These are phyloP conservation scores for Siniperca scherzeri DNA, from an alignment of 2,797 vertebrate genomes.

Conservation along the genomic window DNA sequence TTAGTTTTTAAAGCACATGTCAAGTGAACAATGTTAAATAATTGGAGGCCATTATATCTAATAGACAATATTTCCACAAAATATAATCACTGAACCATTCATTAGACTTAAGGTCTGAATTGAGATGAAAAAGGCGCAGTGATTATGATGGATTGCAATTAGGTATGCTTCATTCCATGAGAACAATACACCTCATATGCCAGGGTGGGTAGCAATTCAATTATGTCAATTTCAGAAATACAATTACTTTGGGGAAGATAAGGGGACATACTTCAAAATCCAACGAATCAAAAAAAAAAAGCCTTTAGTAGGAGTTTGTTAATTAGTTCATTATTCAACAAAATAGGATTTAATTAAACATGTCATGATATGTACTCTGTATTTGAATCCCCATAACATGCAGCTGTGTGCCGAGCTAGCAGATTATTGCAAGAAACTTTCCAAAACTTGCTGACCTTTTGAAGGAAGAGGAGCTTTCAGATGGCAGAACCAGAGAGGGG, in stretches of 20 bases:
- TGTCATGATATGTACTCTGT: slow-evolving; percentile 66
- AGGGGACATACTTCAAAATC: slow-evolving; percentile 73
- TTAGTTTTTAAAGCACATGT: slow-evolving; percentile 59
- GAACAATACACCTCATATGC: slow-evolving; percentile 74
- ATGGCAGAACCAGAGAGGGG: slow-evolving; percentile 7
- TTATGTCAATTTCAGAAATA: slow-evolving; percentile 76
- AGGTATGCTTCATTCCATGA: slow-evolving; percentile 61
- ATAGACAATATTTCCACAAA: slow-evolving; percentile 65
- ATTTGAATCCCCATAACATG: slow-evolving; percentile 52
- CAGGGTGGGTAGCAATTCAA: slow-evolving; percentile 72
- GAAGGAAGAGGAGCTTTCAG: slow-evolving; percentile 26
- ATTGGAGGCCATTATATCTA: slow-evolving; percentile 52
- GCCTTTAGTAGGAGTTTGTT: slow-evolving; percentile 70
- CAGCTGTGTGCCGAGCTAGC: slow-evolving; percentile 39
- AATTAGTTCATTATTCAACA: slow-evolving; percentile 80
- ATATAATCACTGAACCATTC: slow-evolving; percentile 57
- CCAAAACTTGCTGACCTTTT: slow-evolving; percentile 58
- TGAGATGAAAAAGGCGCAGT: slow-evolving; percentile 66
- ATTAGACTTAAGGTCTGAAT: slow-evolving; percentile 59
- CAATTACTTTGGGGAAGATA: slow-evolving; percentile 78
- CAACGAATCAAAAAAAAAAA: slow-evolving; percentile 54
- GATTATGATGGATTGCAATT: slow-evolving; percentile 76
- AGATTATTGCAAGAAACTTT: slow-evolving; percentile 55
- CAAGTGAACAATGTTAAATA: slow-evolving; percentile 59
- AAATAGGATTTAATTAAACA: slow-evolving; percentile 80